Evolutionary conservation across 1,140 invertebrate species (phyloP).

Genomic region (Chironomus tepperi): DNA sequence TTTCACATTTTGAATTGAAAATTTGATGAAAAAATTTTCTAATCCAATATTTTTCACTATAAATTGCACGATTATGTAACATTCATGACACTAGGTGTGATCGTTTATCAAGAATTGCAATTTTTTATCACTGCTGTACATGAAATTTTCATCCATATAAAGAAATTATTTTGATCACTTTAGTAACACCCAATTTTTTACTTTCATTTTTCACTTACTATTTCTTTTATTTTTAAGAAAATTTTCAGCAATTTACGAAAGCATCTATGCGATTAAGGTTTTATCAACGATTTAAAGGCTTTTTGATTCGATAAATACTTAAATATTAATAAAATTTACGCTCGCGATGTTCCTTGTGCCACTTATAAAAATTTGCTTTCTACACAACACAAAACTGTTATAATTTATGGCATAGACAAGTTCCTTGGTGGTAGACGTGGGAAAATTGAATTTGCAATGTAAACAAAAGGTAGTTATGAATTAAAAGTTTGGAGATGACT

Average conservation of each 20-base stretch:
- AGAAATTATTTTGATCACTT: constrained; percentile 14
- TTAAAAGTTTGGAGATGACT: no score
- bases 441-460: no score
- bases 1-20: not conserved
- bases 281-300: not conserved
- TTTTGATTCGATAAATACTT: not conserved
- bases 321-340: not conserved
- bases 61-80: not conserved
- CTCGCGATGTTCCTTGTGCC: not conserved
- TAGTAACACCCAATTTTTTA: constrained; percentile 6
- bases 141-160: not conserved
- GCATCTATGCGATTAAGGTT: not conserved
- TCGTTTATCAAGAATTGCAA: not conserved
- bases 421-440: no score
- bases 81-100: not conserved
- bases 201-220: not conserved
- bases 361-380: not conserved
- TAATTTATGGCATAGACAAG: no score
- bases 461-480: no score
- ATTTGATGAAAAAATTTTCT: not conserved
- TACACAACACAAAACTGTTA: no score
- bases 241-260: not conserved
- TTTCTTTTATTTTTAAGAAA: not conserved
- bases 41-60: not conserved
- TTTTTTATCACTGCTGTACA: not conserved